These are phyloP conservation scores for Adelges cooleyi DNA, from an alignment of 1,140 invertebrate genomes.

Conservation along the genomic window DNA sequence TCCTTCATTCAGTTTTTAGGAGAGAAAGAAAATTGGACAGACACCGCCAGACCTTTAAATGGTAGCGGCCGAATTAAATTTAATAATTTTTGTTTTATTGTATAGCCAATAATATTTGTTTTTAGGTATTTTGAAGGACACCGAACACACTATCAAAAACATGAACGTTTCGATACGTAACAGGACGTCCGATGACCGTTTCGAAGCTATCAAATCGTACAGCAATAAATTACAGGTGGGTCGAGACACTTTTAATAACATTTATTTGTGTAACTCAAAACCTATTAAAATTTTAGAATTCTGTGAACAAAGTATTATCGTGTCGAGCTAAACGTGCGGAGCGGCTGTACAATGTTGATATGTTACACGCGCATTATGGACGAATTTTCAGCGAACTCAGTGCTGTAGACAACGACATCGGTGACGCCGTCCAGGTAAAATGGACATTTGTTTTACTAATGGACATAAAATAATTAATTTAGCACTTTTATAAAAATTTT, in stretches of 20 bases:
- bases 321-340: conserved; percentile 1
- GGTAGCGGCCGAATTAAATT: background rate
- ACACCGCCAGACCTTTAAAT: no score
- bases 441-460: no score
- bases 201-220: conserved; percentile 20
- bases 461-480: no score
- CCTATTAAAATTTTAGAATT: background rate
- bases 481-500: background rate
- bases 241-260: no score
- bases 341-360: conserved; percentile 58
- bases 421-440: conserved; percentile 63
- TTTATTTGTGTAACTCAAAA: background rate
- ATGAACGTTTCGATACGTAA: conserved; percentile 1
- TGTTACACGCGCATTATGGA: conserved; percentile 69
- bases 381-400: conserved; percentile 77
- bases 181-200: conserved; percentile 4
- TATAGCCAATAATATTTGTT: background rate
- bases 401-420: conserved; percentile 70
- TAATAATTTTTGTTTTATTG: no score
- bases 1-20: conserved; percentile 15
- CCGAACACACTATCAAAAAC: conserved; percentile 13
- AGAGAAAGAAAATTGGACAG: conserved; percentile 10
- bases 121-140: conserved; percentile 10
- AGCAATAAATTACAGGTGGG: conserved; percentile 24
- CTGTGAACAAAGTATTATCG: conserved; percentile 17